Conservation (phyloP, 2,888 invertebrate species). For the Chymomyza fuscimana region DNA sequence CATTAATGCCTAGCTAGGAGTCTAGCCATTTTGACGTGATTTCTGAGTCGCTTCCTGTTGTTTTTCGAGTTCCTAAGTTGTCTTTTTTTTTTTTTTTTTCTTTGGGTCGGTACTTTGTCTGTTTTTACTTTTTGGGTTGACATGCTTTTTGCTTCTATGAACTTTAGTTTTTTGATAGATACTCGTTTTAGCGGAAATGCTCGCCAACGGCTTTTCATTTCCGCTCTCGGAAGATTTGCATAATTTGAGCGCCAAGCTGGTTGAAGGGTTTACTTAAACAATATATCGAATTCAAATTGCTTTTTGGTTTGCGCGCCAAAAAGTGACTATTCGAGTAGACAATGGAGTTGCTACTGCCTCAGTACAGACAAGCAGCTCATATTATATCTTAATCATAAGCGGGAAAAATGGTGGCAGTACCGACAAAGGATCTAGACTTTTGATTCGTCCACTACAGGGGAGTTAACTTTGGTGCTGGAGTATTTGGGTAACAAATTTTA, state of each 20-base stretch:
- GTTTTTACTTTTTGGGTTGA: constrained; percentile 58
- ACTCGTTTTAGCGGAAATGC: constrained; percentile 61
- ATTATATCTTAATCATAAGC: too few relatives aligned
- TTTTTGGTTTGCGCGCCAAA: constrained; percentile 52
- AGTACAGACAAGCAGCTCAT: too few relatives aligned
- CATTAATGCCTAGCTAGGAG: too few relatives aligned
- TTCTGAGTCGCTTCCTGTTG: constrained; percentile 76
- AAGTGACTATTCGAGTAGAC: background rate
- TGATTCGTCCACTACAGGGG: too few relatives aligned
- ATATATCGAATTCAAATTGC: constrained; percentile 21
- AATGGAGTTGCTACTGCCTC: background rate
- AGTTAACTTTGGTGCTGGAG: too few relatives aligned
- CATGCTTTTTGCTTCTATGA: constrained; percentile 70
- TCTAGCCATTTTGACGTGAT: constrained; percentile 70
- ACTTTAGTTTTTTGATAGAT: constrained; percentile 45
- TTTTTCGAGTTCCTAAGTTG: constrained; percentile 35
- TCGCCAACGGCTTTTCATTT: constrained; percentile 55
- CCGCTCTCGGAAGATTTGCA: constrained; percentile 56
- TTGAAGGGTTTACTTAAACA: background rate
- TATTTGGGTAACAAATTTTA: too few relatives aligned
- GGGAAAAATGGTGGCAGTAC: too few relatives aligned
- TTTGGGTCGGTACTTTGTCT: constrained; percentile 45
- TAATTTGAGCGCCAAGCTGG: constrained; percentile 59
- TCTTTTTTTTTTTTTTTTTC: constrained; percentile 8
- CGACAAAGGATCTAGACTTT: too few relatives aligned